These are phyloP conservation scores for Fopius arisanus DNA, from an alignment of 1,140 invertebrate species.

Conservation along the genomic window DNA sequence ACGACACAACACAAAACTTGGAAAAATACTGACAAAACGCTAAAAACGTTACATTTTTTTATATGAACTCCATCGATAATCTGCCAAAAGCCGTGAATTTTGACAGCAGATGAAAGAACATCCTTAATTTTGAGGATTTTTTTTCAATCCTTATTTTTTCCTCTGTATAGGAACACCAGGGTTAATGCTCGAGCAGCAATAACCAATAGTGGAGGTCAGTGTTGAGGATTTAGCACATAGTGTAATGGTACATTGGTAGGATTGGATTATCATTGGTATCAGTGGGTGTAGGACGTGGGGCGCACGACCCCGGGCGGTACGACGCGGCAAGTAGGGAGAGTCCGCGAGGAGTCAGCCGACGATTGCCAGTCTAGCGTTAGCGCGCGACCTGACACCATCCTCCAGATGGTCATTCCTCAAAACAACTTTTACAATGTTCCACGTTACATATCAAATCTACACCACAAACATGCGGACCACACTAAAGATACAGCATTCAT, in stretches of 20 bases:
- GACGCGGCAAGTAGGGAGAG: constrained; percentile 52
- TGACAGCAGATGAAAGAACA: too few species aligned
- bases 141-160: too few species aligned
- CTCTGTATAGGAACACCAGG: neutral
- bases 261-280: neutral
- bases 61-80: too few species aligned
- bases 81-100: too few species aligned
- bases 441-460: neutral
- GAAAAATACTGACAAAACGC: too few species aligned
- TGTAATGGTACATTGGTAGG: neutral
- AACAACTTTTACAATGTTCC: neutral
- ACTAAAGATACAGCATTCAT: too few species aligned
- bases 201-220: neutral
- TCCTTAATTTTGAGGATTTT: too few species aligned
- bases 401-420: neutral
- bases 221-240: neutral
- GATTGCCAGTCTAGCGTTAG: constrained; percentile 58
- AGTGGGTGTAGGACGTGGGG: constrained; percentile 15
- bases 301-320: constrained; percentile 20
- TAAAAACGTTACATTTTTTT: too few species aligned
- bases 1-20: too few species aligned
- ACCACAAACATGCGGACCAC: neutral
- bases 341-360: constrained; percentile 57
- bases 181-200: neutral
- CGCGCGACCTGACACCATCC: constrained; percentile 48